Conservation (phyloP, 2,888 invertebrate species). For the Diadromus collaris region DNA sequence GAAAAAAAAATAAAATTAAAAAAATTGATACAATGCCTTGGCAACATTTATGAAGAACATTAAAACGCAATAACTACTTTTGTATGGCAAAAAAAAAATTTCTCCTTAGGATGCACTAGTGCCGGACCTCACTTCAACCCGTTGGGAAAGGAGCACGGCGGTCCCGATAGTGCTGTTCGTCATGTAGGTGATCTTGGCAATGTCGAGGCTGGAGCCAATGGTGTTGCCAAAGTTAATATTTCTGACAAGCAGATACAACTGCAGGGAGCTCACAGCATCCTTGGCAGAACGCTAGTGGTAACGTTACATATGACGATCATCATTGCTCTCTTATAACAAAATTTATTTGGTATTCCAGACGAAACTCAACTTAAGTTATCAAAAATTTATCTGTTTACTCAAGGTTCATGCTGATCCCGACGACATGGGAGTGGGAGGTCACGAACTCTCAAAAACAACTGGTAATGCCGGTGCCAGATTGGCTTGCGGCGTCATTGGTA, state of each 20-base stretch:
- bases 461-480: slow-evolving; percentile 97
- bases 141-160: slow-evolving; percentile 89
- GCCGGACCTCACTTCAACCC: slow-evolving; percentile 98
- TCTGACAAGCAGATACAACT: slow-evolving; percentile 85
- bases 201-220: slow-evolving; percentile 84
- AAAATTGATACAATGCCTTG: background rate
- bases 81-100: background rate
- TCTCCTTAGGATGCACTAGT: slow-evolving; percentile 87
- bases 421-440: slow-evolving; percentile 96
- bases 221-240: slow-evolving; percentile 85
- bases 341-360: no score
- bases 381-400: background rate
- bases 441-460: slow-evolving; percentile 95
- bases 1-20: no score
- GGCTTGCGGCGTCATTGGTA: slow-evolving; percentile 94
- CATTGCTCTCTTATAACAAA: background rate
- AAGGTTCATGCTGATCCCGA: slow-evolving; percentile 94
- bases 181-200: slow-evolving; percentile 97
- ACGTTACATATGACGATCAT: slow-evolving; percentile 24
- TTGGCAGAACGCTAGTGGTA: slow-evolving; percentile 92
- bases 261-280: slow-evolving; percentile 87
- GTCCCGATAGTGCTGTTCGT: slow-evolving; percentile 86
- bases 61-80: background rate
- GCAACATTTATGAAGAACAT: background rate
- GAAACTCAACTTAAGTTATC: no score